Evolutionary conservation across 1,140 invertebrate genomes (phyloP).

Genomic region (Idris sp.): DNA sequence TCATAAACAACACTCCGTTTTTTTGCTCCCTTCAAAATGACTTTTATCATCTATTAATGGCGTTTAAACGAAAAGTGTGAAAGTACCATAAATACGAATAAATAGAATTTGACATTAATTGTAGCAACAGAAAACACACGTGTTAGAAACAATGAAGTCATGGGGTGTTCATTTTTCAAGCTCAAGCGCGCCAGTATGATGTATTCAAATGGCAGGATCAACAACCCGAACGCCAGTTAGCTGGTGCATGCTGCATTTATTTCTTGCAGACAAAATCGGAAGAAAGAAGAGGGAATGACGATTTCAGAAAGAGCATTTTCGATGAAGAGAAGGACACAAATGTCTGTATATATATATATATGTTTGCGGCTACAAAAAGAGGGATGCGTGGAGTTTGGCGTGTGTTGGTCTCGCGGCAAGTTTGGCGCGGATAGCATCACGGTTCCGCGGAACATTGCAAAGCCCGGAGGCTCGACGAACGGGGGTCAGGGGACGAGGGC

Average conservation of each 20-base stretch:
- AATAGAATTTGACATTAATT: too few species aligned
- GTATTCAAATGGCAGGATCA: slow-evolving; percentile 69
- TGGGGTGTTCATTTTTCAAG: slow-evolving; percentile 8
- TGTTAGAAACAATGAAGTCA: too few species aligned
- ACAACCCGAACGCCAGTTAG: slow-evolving; percentile 70
- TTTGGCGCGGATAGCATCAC: slow-evolving; percentile 60
- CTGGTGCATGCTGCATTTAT: slow-evolving; percentile 72
- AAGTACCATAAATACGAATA: too few species aligned
- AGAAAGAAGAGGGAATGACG: slow-evolving; percentile 23
- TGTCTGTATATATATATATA: not conserved
- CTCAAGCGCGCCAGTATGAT: slow-evolving; percentile 55
- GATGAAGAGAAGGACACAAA: slow-evolving; percentile 4
- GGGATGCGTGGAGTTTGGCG: slow-evolving; percentile 64
- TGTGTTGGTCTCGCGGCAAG: slow-evolving; percentile 60
- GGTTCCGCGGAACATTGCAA: slow-evolving; percentile 61
- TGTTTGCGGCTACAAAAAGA: slow-evolving; percentile 23
- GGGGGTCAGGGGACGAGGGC: slow-evolving; percentile 64
- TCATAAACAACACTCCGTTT: too few species aligned
- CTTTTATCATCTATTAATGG: too few species aligned
- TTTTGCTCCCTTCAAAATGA: too few species aligned
- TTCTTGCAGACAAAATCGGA: slow-evolving; percentile 61
- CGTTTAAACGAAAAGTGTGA: too few species aligned
- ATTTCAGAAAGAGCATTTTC: slow-evolving; percentile 31
- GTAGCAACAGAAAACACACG: too few species aligned
- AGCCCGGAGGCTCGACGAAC: slow-evolving; percentile 50